Conservation (phyloP, 2,113 vertebrate species). For the Archilochus colubris region DNA sequence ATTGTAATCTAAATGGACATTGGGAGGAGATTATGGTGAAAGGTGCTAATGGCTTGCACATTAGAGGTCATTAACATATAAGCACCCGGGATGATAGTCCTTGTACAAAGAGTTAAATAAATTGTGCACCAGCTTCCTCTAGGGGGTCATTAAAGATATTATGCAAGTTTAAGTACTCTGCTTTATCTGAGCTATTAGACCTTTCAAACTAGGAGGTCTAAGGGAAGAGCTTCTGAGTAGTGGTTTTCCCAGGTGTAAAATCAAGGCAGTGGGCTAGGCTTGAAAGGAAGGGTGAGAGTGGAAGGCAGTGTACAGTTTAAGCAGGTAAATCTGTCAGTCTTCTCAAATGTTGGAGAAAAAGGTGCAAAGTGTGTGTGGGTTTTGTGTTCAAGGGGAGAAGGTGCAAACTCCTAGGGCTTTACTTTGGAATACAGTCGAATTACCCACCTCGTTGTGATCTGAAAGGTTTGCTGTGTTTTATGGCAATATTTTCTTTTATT, state of each 20-base stretch:
- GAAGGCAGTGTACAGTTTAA: not conserved
- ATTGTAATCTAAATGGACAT: slow-evolving; percentile 71
- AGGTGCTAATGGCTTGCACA: slow-evolving; percentile 69
- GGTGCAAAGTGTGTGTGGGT: not conserved
- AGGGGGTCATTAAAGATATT: slow-evolving; percentile 64
- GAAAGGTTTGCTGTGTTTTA: not conserved
- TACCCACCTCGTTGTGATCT: not conserved
- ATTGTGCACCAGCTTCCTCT: slow-evolving; percentile 45
- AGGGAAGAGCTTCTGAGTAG: slow-evolving; percentile 53
- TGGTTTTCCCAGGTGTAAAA: slow-evolving; percentile 60
- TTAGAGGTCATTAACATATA: slow-evolving; percentile 64
- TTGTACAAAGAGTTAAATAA: slow-evolving; percentile 68
- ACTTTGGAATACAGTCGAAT: not conserved
- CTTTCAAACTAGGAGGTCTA: slow-evolving; percentile 48
- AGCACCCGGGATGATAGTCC: slow-evolving; percentile 61
- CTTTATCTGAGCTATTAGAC: slow-evolving; percentile 68
- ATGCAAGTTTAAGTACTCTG: slow-evolving; percentile 64
- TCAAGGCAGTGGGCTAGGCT: not conserved
- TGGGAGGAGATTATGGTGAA: slow-evolving; percentile 72
- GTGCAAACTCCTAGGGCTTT: not conserved
- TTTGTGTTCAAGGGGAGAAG: not conserved
- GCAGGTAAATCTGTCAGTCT: not conserved
- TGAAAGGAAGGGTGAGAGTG: not conserved
- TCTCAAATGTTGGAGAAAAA: not conserved
- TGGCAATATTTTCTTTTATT: not conserved